These are phyloP conservation scores for Notothenia rossii DNA, from an alignment of 2,113 vertebrate species.

Conservation along the genomic window DNA sequence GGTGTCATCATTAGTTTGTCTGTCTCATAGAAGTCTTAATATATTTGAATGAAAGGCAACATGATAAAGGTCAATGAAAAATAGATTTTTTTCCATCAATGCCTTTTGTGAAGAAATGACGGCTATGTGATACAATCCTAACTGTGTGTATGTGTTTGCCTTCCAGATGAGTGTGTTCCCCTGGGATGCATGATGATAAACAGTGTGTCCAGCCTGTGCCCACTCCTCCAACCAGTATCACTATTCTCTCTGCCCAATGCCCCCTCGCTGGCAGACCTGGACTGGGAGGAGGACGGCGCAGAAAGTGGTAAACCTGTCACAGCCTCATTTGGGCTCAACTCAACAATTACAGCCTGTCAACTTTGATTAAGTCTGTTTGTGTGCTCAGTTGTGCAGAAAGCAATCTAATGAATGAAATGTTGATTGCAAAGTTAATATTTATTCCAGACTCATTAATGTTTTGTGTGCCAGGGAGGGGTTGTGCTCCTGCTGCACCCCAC, in stretches of 20 bases:
- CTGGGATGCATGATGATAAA: conserved; percentile 94
- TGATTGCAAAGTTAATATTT: conserved; percentile 62
- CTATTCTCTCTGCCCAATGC: conserved; percentile 90
- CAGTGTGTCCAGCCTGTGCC: conserved; percentile 86
- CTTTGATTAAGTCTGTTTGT: conserved; percentile 48
- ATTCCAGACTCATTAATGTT: conserved; percentile 35
- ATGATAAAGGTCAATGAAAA: neutral
- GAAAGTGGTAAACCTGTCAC: conserved; percentile 77
- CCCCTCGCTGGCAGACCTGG: conserved; percentile 91
- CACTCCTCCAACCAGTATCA: conserved; percentile 84
- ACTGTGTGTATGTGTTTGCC: conserved; percentile 40
- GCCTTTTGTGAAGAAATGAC: neutral
- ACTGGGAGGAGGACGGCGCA: conserved; percentile 86
- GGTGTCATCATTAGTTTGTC: conserved; percentile 52
- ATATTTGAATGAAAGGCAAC: neutral
- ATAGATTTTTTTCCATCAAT: neutral
- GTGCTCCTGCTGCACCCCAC: conserved; percentile 85
- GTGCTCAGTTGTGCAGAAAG: conserved; percentile 49
- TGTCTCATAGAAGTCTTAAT: neutral
- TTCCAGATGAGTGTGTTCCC: conserved; percentile 89
- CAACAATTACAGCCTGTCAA: conserved; percentile 47
- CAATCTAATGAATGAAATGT: conserved; percentile 48
- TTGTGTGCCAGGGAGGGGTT: conserved; percentile 61
- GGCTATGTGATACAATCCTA: neutral
- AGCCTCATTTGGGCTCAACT: conserved; percentile 25